A percentile compares a stretch with the other conserved stretches of the same genome.
These are phyloP conservation scores for Agriopis marginaria DNA, from an alignment of 2,888 invertebrate genomes.

Conservation along the genomic window DNA sequence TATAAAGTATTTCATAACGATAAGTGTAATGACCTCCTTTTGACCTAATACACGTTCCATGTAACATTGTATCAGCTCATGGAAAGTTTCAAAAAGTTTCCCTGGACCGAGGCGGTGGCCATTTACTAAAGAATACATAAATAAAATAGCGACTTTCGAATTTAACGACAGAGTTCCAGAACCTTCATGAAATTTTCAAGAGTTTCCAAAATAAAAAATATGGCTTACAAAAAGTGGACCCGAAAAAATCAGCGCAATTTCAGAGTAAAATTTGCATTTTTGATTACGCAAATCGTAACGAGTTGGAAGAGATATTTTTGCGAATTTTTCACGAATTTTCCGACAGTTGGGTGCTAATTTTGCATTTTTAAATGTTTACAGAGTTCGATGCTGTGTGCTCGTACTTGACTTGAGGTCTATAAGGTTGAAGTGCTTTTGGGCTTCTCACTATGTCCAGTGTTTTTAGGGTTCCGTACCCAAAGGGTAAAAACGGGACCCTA, in stretches of 20 bases:
- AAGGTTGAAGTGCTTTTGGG: not conserved
- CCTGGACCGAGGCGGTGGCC: conserved; percentile 2
- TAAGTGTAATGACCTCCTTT: too few species aligned
- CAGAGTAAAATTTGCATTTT: conserved; percentile 69
- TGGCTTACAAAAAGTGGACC: conserved; percentile 42
- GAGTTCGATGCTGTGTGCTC: conserved; percentile 8
- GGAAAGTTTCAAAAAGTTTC: conserved; percentile 20
- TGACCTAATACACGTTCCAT: too few species aligned
- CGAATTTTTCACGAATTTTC: conserved; percentile 41
- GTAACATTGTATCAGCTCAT: conserved; percentile 6
- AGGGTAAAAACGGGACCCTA: too few species aligned
- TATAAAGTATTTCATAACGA: too few species aligned
- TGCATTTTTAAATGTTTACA: conserved; percentile 37
- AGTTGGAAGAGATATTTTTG: conserved; percentile 48
- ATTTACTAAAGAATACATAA: conserved; percentile 28
- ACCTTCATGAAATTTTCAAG: conserved; percentile 49
- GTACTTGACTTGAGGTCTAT: conserved; percentile 2
- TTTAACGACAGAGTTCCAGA: conserved; percentile 43
- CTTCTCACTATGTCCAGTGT: not conserved
- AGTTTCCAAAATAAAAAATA: conserved; percentile 51
- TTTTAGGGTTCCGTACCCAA: not conserved
- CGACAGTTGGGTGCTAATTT: conserved; percentile 35
- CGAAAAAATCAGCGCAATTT: conserved; percentile 64
- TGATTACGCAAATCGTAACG: conserved; percentile 70
- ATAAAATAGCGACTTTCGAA: conserved; percentile 31